Evolutionary conservation across 2,113 vertebrate genomes (phyloP).

Genomic region (Dromaius novaehollandiae): DNA sequence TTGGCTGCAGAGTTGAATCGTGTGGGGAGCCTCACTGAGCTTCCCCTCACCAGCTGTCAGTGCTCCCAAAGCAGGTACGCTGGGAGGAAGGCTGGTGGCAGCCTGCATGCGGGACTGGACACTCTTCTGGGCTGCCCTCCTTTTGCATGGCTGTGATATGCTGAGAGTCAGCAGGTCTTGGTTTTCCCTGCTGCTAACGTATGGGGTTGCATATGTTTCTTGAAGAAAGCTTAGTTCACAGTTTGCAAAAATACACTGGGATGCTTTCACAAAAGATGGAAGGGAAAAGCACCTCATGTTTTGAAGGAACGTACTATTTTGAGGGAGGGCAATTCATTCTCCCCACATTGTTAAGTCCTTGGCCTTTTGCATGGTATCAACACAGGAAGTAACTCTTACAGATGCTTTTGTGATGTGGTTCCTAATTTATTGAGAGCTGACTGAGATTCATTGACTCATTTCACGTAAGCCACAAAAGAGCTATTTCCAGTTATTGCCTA

Average conservation of each 20-base stretch:
- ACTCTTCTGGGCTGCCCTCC: not conserved
- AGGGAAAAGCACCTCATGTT: not conserved
- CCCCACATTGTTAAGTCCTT: not conserved
- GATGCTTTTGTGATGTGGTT: conserved; percentile 43
- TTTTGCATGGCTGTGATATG: not conserved
- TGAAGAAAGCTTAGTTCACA: not conserved
- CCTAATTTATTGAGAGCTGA: not conserved
- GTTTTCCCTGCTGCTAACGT: not conserved
- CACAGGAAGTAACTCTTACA: conserved; percentile 46
- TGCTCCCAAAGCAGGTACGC: no score
- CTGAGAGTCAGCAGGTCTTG: not conserved
- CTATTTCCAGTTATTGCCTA: conserved; percentile 31
- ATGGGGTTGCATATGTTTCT: not conserved
- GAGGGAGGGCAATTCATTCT: conserved; percentile 2
- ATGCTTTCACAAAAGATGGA: not conserved
- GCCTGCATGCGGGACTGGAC: not conserved
- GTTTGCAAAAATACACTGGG: not conserved
- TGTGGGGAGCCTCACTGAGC: no score
- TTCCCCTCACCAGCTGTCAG: no score
- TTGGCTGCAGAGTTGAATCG: no score
- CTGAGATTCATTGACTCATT: conserved; percentile 8
- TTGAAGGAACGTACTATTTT: not conserved
- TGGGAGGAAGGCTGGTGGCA: no score
- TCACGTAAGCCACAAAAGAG: not conserved
- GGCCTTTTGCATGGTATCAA: conserved; percentile 43